These are phyloP conservation scores for Desmophyllum pertusum DNA, from an alignment of 92 coral and sea anemone species.

Conservation along the genomic window DNA sequence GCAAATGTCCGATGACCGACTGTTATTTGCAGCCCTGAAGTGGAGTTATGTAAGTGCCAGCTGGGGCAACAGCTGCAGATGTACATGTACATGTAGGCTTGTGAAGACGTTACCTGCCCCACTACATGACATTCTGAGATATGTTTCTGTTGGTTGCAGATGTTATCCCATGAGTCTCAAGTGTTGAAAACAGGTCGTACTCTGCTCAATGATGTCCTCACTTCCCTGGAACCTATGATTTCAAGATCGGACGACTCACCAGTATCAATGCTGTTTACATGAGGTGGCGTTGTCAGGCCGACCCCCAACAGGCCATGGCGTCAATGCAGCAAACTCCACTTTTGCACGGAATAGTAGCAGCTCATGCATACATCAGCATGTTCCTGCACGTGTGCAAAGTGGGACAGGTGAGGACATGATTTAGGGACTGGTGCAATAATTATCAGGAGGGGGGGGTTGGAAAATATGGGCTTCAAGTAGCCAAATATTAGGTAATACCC, in stretches of 20 bases:
- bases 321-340: conserved; percentile 92
- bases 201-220: conserved; percentile 73
- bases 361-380: conserved; percentile 94
- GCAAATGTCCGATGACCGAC: too few relatives aligned
- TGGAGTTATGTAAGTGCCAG: too few relatives aligned
- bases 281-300: conserved; percentile 83
- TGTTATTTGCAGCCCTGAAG: too few relatives aligned
- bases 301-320: conserved; percentile 79
- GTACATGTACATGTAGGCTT: background rate
- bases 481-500: too few relatives aligned
- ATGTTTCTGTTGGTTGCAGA: conserved; percentile 37
- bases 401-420: conserved; percentile 76
- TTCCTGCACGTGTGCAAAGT: conserved; percentile 91
- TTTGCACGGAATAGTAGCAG: conserved; percentile 85
- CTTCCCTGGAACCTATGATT: conserved; percentile 65
- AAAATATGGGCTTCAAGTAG: too few relatives aligned
- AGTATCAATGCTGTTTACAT: conserved; percentile 72
- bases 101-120: too few relatives aligned
- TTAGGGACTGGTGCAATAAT: too few relatives aligned
- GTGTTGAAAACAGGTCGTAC: conserved; percentile 88
- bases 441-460: too few relatives aligned
- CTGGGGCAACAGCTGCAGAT: too few relatives aligned
- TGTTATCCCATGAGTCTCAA: conserved; percentile 93
- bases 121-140: background rate
- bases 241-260: conserved; percentile 67